Conservation (phyloP, 2,888 invertebrate species). For the Odontocerum albicorne region DNA sequence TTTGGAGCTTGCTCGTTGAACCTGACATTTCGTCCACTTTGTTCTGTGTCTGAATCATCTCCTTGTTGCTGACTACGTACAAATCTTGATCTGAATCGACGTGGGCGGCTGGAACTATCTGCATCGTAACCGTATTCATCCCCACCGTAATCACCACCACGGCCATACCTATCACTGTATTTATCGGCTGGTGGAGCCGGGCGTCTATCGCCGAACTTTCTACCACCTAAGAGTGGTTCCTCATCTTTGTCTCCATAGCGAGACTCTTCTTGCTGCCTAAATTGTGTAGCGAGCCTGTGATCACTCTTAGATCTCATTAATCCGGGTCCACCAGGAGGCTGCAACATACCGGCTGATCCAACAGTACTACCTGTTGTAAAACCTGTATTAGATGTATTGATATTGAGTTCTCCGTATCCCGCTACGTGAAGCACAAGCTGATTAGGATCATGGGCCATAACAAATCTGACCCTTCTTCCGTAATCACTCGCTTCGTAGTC, state of each 20-base stretch:
- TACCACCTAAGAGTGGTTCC: slow-evolving; percentile 70
- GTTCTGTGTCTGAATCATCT: slow-evolving; percentile 77
- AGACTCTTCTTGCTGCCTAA: slow-evolving; percentile 81
- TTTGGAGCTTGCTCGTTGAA: slow-evolving; percentile 62
- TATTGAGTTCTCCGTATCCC: slow-evolving; percentile 88
- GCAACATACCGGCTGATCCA: slow-evolving; percentile 56
- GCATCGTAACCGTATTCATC: slow-evolving; percentile 72
- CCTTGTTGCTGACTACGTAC: slow-evolving; percentile 69
- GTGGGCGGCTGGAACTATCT: slow-evolving; percentile 60
- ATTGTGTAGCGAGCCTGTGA: slow-evolving; percentile 85
- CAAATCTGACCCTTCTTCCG: slow-evolving; percentile 80
- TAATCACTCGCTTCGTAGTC: slow-evolving; percentile 93
- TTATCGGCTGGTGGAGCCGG: slow-evolving; percentile 55
- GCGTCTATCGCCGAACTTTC: slow-evolving; percentile 76
- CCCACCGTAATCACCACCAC: slow-evolving; percentile 62
- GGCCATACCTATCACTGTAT: slow-evolving; percentile 52
- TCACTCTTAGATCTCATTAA: slow-evolving; percentile 93
- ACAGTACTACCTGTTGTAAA: slow-evolving; percentile 53
- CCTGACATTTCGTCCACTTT: slow-evolving; percentile 62
- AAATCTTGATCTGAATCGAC: slow-evolving; percentile 73
- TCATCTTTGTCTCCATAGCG: slow-evolving; percentile 49
- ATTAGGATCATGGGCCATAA: slow-evolving; percentile 90
- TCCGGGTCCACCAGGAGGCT: slow-evolving; percentile 68
- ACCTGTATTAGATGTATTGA: slow-evolving; percentile 63
- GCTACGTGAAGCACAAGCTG: slow-evolving; percentile 86